Evolutionary conservation across 2,888 invertebrate genomes (phyloP), one percentile per base, ranked within the genome.

Genomic region (Nephrotoma flavescens): DNA sequence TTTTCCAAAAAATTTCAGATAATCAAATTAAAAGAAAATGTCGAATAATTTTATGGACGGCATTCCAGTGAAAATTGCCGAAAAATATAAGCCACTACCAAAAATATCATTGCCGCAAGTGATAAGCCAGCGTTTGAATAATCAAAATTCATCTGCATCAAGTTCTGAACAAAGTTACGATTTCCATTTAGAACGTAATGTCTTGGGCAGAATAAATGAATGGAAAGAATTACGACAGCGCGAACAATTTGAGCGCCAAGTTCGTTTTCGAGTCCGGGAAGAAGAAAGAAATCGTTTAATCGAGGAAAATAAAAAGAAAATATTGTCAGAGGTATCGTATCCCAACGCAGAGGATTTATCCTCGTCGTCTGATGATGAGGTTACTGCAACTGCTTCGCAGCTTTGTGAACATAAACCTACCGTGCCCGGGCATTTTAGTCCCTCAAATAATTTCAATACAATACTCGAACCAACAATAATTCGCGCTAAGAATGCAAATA

Each of bases 1-100:
- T 71, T 2, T 71, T 9, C 2, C 71, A 31, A 71, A 4, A 71
- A 31, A 12, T 71, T 71, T 71, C 31, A 71, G 71, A 71, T 71
- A 71, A 71, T 71, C 31, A 71, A 71, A 71, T 71, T 71, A 71
- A 4, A 71, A 71, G 31, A 71, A 71, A 71, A 71, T 71, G 71
- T 71, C 71, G 19, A 71, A 71, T 86, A 93, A 94, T 90, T 95
- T 94, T 90, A 95, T 96, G 95, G 97, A 97, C 92, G 96, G 95
- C 89, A 95, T 97, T 89, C 95, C 96, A 89, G 97, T 97, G 87
- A 97, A 97, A 93, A 96, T 97, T 91, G 95, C 96, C 86, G 97
- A 97, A 91, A 95, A 95, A 89, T 97, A 96, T 90, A 96, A 96
- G 91, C 95, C 96, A 88, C 97, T 97, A 41, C 94, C 95, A 87